Conservation (phyloP, 1,140 invertebrate genomes). For the Magallana angulata region DNA sequence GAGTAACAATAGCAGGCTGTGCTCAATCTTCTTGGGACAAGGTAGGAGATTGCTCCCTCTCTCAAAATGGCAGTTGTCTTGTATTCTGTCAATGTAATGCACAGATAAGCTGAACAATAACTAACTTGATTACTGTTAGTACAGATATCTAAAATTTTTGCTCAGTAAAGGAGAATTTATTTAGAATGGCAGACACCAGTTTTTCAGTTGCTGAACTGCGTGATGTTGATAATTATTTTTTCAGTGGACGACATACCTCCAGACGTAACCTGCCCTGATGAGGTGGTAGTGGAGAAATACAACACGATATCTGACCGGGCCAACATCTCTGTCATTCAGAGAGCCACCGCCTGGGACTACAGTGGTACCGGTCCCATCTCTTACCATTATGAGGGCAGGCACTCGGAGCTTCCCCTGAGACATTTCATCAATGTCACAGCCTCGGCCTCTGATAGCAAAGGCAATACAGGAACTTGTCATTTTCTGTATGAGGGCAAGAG, state of each 20-base stretch:
- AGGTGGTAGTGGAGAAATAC: slow-evolving; percentile 50
- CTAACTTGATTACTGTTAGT: no score
- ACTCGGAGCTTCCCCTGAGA: background rate
- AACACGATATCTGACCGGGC: background rate
- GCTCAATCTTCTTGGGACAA: background rate
- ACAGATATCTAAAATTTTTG: no score
- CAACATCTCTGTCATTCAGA: background rate
- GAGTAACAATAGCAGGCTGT: background rate
- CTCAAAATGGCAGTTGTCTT: no score
- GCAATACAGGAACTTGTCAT: slow-evolving; percentile 57
- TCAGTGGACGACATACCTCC: slow-evolving; percentile 50
- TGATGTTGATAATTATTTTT: background rate
- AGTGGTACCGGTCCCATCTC: background rate
- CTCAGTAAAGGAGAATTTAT: no score
- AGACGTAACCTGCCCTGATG: slow-evolving; percentile 51
- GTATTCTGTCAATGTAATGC: no score
- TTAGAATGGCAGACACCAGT: no score
- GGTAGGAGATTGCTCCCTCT: no score
- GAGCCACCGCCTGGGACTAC: background rate
- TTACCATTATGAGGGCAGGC: background rate
- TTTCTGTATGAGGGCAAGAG: slow-evolving; percentile 63
- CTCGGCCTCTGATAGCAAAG: slow-evolving; percentile 52
- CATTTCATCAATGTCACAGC: slow-evolving; percentile 56
- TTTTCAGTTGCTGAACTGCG: no score
- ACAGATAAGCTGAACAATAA: no score